phyloP scores from a whole-genome alignment of 2,797 vertebrate species.

The Acanthurus tractus region DNA sequence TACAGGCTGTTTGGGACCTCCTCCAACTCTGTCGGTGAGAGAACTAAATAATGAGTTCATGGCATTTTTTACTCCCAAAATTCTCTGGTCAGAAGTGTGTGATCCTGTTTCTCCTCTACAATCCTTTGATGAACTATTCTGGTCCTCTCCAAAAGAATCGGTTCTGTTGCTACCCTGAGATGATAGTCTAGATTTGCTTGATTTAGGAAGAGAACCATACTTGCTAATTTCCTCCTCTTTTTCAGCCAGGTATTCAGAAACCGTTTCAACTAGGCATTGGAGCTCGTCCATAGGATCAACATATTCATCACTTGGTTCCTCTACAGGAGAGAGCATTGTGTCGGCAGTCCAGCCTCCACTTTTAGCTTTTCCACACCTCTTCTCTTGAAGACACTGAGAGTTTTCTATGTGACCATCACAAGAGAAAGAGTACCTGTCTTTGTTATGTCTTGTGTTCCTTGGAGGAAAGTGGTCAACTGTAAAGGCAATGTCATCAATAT shows the following conservation, averaged over 20 bases:
- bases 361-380: slow-evolving; percentile 78
- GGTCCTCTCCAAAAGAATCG: slow-evolving; percentile 78
- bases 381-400: slow-evolving; percentile 71
- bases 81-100: slow-evolving; percentile 66
- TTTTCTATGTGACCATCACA: slow-evolving; percentile 68
- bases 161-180: slow-evolving; percentile 78
- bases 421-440: slow-evolving; percentile 60
- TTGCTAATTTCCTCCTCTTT: slow-evolving; percentile 98
- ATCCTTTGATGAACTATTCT: slow-evolving; percentile 63
- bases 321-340: slow-evolving; percentile 86
- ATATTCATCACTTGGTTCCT: slow-evolving; percentile 90
- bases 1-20: slow-evolving; percentile 84
- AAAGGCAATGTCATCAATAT: slow-evolving; percentile 81
- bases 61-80: slow-evolving; percentile 88
- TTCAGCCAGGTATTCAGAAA: slow-evolving; percentile 97
- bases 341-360: slow-evolving; percentile 81
- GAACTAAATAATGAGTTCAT: slow-evolving; percentile 90
- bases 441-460: slow-evolving; percentile 62
- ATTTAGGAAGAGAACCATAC: slow-evolving; percentile 90
- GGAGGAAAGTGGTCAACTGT: slow-evolving; percentile 63
- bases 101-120: slow-evolving; percentile 61
- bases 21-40: slow-evolving; percentile 90
- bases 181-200: slow-evolving; percentile 83
- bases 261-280: slow-evolving; percentile 95
- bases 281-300: slow-evolving; percentile 94